phyloP scores from a whole-genome alignment of 2,797 vertebrate species.

The Oryzias dopingdopingensis region DNA sequence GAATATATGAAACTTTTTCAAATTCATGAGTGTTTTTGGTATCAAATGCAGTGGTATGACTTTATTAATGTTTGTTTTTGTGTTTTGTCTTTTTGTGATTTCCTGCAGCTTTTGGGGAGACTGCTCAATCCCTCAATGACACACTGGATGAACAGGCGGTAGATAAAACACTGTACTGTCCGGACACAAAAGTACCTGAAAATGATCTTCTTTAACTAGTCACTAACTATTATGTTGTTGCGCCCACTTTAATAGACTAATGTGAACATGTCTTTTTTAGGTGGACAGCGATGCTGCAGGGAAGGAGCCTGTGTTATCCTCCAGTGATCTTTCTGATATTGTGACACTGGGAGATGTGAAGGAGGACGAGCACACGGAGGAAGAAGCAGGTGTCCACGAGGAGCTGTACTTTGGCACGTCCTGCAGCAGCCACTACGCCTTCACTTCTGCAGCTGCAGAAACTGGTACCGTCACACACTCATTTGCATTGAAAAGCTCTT shows the following conservation, averaged over 20 bases:
- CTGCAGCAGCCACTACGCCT: constrained; percentile 93
- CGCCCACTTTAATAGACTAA: constrained; percentile 1
- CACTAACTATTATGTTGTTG: not conserved
- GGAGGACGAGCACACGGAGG: constrained; percentile 71
- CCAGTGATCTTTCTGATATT: constrained; percentile 95
- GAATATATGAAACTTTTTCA: too few species aligned
- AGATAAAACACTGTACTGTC: constrained; percentile 53
- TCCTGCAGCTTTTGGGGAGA: constrained; percentile 63
- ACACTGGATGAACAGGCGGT: constrained; percentile 56
- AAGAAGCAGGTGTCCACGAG: constrained; percentile 50
- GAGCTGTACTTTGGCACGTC: constrained; percentile 90
- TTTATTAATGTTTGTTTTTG: not conserved
- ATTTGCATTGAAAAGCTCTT: not conserved
- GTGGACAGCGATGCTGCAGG: constrained; percentile 44
- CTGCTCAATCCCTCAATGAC: constrained; percentile 52
- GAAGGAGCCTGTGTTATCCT: constrained; percentile 79
- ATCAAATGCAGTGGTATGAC: too few species aligned
- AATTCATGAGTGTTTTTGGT: too few species aligned
- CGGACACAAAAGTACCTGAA: constrained; percentile 73
- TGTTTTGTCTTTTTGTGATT: constrained; percentile 7
- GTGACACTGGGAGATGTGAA: constrained; percentile 87
- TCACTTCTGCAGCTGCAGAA: constrained; percentile 84
- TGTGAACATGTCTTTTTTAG: constrained; percentile 51
- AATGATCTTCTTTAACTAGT: not conserved
- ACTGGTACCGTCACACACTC: constrained; percentile 56